Evolutionary conservation across 2,797 vertebrate species (phyloP).

Genomic region (Labeo calbasu): DNA sequence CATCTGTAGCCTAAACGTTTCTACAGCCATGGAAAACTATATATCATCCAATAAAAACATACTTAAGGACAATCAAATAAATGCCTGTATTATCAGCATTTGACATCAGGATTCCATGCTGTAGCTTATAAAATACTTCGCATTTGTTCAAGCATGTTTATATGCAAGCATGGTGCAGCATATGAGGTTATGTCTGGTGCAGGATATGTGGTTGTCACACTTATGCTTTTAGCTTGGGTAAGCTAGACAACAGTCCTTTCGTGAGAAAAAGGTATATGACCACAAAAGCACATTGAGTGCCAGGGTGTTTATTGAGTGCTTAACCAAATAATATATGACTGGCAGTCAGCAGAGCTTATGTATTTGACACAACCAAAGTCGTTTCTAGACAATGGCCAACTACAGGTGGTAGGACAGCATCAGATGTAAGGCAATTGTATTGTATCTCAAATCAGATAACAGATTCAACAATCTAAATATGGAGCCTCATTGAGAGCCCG

Average conservation of each 20-base stretch:
- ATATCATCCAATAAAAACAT: not conserved
- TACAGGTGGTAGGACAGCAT: too few species aligned
- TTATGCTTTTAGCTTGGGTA: not conserved
- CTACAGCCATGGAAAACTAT: not conserved
- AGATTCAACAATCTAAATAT: too few species aligned
- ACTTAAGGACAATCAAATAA: not conserved
- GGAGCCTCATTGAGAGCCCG: too few species aligned
- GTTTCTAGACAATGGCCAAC: too few species aligned
- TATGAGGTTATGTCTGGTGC: not conserved
- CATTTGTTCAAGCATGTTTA: not conserved
- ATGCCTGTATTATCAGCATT: not conserved
- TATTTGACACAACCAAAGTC: too few species aligned
- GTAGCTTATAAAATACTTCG: not conserved
- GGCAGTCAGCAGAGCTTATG: not conserved
- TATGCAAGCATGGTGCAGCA: not conserved
- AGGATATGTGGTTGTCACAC: constrained; percentile 9
- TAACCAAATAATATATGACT: not conserved
- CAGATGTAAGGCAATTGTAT: too few species aligned
- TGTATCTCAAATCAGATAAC: too few species aligned
- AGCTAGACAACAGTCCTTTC: not conserved
- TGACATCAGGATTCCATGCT: not conserved
- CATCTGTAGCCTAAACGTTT: too few species aligned
- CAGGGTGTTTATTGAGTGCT: not conserved
- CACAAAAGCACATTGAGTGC: not conserved
- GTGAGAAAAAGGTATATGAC: not conserved